phyloP scores from a whole-genome alignment of 2,797 vertebrate genomes.

The Sandelia bainsii region DNA sequence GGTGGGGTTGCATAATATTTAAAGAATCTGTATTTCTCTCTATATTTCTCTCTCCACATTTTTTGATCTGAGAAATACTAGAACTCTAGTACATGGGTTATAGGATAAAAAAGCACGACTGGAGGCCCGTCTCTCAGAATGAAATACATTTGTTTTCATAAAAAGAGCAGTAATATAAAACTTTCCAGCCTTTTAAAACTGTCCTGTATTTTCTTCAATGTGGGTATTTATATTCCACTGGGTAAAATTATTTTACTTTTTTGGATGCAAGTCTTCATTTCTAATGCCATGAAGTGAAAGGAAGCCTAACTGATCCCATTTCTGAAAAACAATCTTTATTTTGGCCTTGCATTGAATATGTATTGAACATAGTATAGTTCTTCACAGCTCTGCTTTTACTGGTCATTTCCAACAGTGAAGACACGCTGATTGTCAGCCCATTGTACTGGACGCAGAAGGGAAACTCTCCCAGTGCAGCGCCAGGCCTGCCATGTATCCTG shows the following conservation, averaged over 20 bases:
- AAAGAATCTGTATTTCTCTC: constrained; percentile 12
- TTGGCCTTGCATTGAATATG: constrained; percentile 38
- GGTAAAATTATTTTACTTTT: constrained; percentile 51
- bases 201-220: constrained; percentile 60
- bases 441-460: constrained; percentile 22
- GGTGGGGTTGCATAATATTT: constrained; percentile 15
- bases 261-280: constrained; percentile 57
- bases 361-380: constrained; percentile 47
- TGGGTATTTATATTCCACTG: constrained; percentile 57
- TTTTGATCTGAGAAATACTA: constrained; percentile 42
- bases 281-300: constrained; percentile 51
- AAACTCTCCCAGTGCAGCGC: constrained; percentile 43
- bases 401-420: constrained; percentile 54
- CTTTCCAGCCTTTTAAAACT: constrained; percentile 76
- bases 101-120: constrained; percentile 51
- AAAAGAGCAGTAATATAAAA: constrained; percentile 64
- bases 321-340: constrained; percentile 66
- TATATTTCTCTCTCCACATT: constrained; percentile 23
- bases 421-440: constrained; percentile 17
- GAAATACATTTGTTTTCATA: constrained; percentile 67
- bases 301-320: constrained; percentile 60
- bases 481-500: constrained; percentile 56
- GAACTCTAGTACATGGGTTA: constrained; percentile 25
- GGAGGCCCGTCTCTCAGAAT: constrained; percentile 54
- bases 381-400: constrained; percentile 33